These are phyloP conservation scores for Grallaria varia DNA, from an alignment of 2,113 vertebrate genomes.

Conservation along the genomic window DNA sequence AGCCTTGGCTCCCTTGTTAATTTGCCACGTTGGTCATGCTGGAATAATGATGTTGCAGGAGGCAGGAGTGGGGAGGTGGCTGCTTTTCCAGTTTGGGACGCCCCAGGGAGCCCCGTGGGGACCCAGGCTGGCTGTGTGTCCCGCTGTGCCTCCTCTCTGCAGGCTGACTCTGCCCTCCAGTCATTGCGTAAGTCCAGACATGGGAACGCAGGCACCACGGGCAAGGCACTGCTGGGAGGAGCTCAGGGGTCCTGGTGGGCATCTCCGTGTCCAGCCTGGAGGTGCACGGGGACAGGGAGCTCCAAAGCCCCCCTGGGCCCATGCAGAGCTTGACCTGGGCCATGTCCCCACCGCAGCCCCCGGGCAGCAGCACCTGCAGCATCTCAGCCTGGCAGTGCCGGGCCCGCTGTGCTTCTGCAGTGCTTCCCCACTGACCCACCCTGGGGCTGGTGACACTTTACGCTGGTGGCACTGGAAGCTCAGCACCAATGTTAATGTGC, in stretches of 20 bases:
- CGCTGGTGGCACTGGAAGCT: background rate
- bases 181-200: background rate
- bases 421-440: background rate
- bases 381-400: background rate
- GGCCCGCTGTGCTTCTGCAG: background rate
- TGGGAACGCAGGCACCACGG: background rate
- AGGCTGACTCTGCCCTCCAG: background rate
- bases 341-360: background rate
- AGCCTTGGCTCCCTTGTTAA: conserved; percentile 15
- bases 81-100: background rate
- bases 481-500: background rate
- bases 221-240: background rate
- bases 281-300: background rate
- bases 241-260: too few species aligned
- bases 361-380: conserved; percentile 17
- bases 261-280: background rate
- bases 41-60: conserved; percentile 18
- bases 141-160: background rate
- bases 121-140: background rate
- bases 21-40: conserved; percentile 13
- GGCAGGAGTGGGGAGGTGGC: background rate
- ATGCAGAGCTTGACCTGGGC: background rate
- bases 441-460: too few species aligned
- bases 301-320: background rate
- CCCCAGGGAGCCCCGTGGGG: background rate